These are phyloP conservation scores for Spodoptera frugiperda DNA, from an alignment of 1,140 invertebrate species.

Conservation along the genomic window DNA sequence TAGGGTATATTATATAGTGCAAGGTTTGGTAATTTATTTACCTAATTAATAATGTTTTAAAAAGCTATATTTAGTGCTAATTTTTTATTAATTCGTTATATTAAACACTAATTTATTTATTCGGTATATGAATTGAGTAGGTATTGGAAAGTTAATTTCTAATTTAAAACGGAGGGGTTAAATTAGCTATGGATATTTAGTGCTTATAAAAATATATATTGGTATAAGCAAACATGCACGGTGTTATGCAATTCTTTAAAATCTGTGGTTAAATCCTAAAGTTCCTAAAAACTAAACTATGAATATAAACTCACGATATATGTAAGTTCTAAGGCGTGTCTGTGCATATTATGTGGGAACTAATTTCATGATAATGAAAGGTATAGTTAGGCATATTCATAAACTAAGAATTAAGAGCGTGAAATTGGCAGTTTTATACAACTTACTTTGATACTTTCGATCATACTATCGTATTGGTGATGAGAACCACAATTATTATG, in stretches of 20 bases:
- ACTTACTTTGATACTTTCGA: slow-evolving; percentile 1
- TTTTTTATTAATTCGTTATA: neutral
- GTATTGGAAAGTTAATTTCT: too few species aligned
- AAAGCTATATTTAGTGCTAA: neutral
- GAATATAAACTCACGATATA: neutral
- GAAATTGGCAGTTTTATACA: neutral
- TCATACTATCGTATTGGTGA: neutral
- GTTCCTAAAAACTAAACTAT: slow-evolving; percentile 1
- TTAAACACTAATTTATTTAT: neutral
- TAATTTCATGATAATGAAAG: neutral
- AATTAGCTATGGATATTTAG: neutral
- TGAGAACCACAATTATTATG: too few species aligned
- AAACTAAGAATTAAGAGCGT: neutral
- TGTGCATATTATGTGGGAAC: neutral
- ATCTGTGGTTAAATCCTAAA: neutral
- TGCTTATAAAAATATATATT: neutral
- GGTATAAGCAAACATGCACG: slow-evolving; percentile 29
- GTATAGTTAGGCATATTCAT: neutral
- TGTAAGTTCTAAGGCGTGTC: neutral
- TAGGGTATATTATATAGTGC: slow-evolving; percentile 27
- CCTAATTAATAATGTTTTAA: too few species aligned
- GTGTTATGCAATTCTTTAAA: neutral
- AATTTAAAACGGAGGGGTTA: neutral
- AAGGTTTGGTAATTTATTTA: neutral
- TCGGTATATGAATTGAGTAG: too few species aligned